A percentile compares a stretch with the other conserved stretches of the same genome.
phyloP scores from a whole-genome alignment of 2,888 invertebrate genomes.

The Orthosia gracilis region DNA sequence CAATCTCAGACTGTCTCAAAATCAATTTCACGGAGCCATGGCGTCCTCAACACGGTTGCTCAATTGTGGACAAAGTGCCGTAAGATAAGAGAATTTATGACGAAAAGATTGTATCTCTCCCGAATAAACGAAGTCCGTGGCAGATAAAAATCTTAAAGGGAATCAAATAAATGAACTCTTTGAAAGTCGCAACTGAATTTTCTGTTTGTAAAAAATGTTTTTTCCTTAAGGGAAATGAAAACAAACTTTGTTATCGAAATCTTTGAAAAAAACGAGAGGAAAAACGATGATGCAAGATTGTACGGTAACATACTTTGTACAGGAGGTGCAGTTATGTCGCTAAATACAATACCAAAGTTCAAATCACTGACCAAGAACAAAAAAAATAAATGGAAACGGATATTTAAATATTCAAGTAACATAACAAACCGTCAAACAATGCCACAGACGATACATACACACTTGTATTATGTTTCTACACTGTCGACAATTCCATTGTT shows the following conservation, averaged over 20 bases:
- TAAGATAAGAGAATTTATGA: conserved; percentile 62
- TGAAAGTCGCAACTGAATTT: conserved; percentile 40
- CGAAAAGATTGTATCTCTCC: conserved; percentile 56
- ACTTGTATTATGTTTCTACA: conserved; percentile 52
- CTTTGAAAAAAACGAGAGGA: not conserved
- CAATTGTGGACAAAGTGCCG: conserved; percentile 60
- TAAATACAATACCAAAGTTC: conserved; percentile 48
- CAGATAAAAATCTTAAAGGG: conserved; percentile 50
- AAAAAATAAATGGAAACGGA: conserved; percentile 53
- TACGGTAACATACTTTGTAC: not conserved
- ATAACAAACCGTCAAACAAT: conserved; percentile 66
- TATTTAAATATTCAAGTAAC: conserved; percentile 67
- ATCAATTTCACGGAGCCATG: conserved; percentile 60
- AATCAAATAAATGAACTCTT: conserved; percentile 56
- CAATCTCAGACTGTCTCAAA: conserved; percentile 41
- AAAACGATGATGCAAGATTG: not conserved
- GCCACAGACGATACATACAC: conserved; percentile 55
- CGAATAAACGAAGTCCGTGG: conserved; percentile 54
- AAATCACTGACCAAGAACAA: conserved; percentile 39
- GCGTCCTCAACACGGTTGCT: conserved; percentile 54
- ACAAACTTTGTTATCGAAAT: not conserved
- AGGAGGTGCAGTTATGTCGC: not conserved
- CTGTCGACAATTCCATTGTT: conserved; percentile 57
- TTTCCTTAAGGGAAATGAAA: conserved; percentile 18
- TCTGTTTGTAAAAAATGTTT: conserved; percentile 29